Evolutionary conservation across 2,888 invertebrate species (phyloP), one percentile per base, ranked within the genome.

Genomic region (Euzophera pinguis): DNA sequence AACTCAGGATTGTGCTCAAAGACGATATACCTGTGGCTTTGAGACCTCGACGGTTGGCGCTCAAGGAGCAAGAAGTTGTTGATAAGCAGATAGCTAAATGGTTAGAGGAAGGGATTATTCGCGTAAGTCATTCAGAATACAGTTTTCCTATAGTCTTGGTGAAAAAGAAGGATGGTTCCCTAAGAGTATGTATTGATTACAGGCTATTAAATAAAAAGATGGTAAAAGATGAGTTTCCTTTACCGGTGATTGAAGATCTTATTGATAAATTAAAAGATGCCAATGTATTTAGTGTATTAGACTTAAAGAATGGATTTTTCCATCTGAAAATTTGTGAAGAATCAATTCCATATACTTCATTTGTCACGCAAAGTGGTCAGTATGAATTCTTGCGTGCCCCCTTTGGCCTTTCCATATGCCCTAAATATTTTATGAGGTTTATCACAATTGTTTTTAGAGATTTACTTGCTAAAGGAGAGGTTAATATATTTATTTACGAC

Each of bases 401-500:
- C 9, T 35, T 35, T 41, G 17, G 39, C 12, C n/a, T 22, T 1
- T 22, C 42, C 22, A 22, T 35, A 35, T 22, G 22, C 22, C 22
- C 22, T 5, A 22, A 22, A 10, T 35, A 35, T 35, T 35, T 35
- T 5, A 35, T 12, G 12, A 35, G 35, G n/a, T 42, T 42, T 42
- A 9, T 17, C n/a, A 7, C 16, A 9, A 17, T 41, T 14, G 16
- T 66, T 6, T 64, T 63, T 32, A 52, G 57, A 42, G 59, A 64
- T 8, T 47, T 62, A 3, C 56, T 64, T 2, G 12, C 43, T 1
- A 53, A 41, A 29, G 61, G 57, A 1, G 42, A 48, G 10, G 27
- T 64, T 1, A 12, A 62, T 4, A 59, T 64, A 49, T 66, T 60
- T 47, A 56, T 67, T 3, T 65, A 70, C 48, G 62, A 69, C 43